Evolutionary conservation across 2,113 vertebrate genomes (phyloP), one percentile per base, ranked within the genome.

Genomic region (Guaruba guarouba): DNA sequence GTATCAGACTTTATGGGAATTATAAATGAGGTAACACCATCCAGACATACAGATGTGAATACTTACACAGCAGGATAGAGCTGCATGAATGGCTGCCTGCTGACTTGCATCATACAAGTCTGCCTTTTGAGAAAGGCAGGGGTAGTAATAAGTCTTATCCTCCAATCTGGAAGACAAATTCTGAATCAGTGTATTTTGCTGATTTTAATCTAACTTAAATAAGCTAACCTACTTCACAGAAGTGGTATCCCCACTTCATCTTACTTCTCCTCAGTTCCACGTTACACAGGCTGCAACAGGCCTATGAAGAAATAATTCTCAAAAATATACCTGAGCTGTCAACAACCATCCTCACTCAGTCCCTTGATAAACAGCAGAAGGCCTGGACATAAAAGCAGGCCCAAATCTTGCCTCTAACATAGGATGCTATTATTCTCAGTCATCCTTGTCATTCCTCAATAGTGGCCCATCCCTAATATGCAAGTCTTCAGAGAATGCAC

Each of bases 1-100:
- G 17, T 57, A 67, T n/a, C 11, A 20, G 54, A 29, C 17, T 70
- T 67, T 5, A 31, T 6, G 10, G 37, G 31, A 86, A 49, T 33
- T 17, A 28, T 1, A 57, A 14, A 54, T 17, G 22, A 19, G 10
- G 28, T 25, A 76, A 86, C 16, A 62, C 19, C 20, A 83, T 37
- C 25, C 8, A 2, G 33, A 49, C 1, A 4, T 4, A 81, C 2
- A 3, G 12, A 8, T 75, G 6, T 28, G 43, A 17, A 49, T 5
- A 70, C 28, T 59, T 41, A 35, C 2, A 37, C 10, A 41, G 10
- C 25, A 88, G 12, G 33, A 62, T 63, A 23, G 23, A 92, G 71
- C 37, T 55, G 29, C 29, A 35, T 6, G 35, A 37, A 86, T 11
- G 8, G 52, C 31, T 92, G 13, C 51, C 24, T 6, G 3, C 22